These are phyloP conservation scores for Squalus acanthias DNA, from an alignment of 2,797 vertebrate genomes.

Conservation along the genomic window DNA sequence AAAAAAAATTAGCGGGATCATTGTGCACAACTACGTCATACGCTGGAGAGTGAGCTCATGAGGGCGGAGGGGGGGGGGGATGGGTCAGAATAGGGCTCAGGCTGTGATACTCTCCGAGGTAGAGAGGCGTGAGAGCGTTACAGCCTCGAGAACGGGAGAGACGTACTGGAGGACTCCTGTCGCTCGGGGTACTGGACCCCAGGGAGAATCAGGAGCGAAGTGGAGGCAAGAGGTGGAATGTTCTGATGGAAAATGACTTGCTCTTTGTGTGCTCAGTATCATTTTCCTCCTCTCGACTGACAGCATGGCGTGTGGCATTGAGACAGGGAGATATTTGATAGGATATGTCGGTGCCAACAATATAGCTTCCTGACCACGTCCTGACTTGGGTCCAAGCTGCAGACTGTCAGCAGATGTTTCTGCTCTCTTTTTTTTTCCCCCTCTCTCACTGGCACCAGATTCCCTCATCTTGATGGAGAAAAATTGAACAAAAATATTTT, in stretches of 20 bases:
- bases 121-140: background rate
- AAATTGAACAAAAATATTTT: constrained; percentile 1
- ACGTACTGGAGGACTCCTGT: background rate
- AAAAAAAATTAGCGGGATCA: no score
- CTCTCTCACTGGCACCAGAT: background rate
- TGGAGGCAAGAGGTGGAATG: background rate
- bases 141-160: background rate
- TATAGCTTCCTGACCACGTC: background rate
- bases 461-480: background rate
- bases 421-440: background rate
- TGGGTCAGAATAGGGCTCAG: no score
- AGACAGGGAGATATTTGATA: background rate
- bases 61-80: background rate
- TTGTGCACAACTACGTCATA: no score
- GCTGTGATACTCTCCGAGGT: background rate
- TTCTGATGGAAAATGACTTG: background rate
- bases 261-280: background rate
- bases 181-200: background rate
- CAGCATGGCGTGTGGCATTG: background rate
- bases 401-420: background rate
- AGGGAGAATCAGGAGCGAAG: background rate
- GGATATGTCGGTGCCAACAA: background rate
- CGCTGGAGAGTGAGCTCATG: background rate
- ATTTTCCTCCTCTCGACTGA: background rate
- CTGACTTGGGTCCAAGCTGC: background rate